Evolutionary conservation across 2,888 invertebrate species (phyloP), one percentile per base, ranked within the genome.

Genomic region (Tethea ocularis): DNA sequence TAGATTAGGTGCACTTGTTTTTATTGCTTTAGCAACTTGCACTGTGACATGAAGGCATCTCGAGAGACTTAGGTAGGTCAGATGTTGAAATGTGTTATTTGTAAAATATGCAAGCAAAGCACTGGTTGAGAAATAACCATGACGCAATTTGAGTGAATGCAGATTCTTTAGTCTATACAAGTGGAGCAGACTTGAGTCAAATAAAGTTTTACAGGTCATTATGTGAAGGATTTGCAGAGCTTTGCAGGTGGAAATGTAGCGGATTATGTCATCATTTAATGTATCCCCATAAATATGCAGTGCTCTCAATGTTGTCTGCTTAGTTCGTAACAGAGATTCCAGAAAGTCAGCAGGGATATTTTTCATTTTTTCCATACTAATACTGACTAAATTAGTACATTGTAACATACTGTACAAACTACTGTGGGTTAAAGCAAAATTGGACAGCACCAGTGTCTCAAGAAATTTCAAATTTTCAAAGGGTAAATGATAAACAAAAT

Each of bases 281-380:
- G 93, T 93, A 62, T 93, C 93, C 51, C 93, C 93, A 76, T 93
- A 93, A 64, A 93, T 92, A 65, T 92, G 84, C 62, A 93, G 78
- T 60, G 93, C 92, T 77, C 85, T 77, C 52, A 93, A 74, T 51
- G 87, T 85, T 7, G 82, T 76, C 72, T 89, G 88, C 75, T 93
- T 93, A 7, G 85, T 88, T 68, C 78, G 81, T 51, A 93, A 74
- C 62, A 93, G 83, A 65, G 91, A 88, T 79, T 92, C 92, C 58
- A 93, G 75, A 68, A 93, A 93, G 65, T 91, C 90, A 58, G 89
- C 86, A 8, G 93, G 93, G 64, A 93, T 93, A 74, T 93, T 93
- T 68, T 93, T 93, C 93, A 93, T 93, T 74, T 93, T 93, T 62
- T 93, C 93, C 89, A 93, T 93, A 66, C 88, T 93, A 74, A 93